Percentiles rank a stretch among this genome's conserved stretches.
Conservation (phyloP, 1,140 invertebrate genomes). For the Magallana angulata region DNA sequence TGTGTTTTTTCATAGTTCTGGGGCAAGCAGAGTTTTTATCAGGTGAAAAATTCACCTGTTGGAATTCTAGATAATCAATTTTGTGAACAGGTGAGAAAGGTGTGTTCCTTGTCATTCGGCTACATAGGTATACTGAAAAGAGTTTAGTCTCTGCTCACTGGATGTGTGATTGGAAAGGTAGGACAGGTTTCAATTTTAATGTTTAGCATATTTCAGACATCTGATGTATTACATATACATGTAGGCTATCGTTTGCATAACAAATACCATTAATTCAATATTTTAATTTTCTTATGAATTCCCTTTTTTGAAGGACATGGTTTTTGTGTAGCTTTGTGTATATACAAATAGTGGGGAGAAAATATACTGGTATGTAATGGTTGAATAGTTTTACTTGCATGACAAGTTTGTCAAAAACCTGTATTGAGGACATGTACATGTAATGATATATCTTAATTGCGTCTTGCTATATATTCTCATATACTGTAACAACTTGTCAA, state of each 20-base stretch:
- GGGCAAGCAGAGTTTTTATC: not conserved
- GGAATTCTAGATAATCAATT: not conserved
- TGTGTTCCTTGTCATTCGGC: not conserved
- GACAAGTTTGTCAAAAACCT: not conserved
- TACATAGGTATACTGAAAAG: not conserved
- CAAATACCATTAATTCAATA: not conserved
- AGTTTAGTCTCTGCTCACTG: slow-evolving; percentile 10
- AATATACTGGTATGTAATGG: not conserved
- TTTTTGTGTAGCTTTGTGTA: not conserved
- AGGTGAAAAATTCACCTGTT: slow-evolving; percentile 21
- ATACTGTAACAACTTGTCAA: too few species aligned
- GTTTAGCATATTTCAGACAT: not conserved
- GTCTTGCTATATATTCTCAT: too few species aligned
- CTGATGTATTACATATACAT: not conserved
- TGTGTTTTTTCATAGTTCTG: not conserved
- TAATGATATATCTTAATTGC: too few species aligned
- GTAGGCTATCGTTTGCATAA: not conserved
- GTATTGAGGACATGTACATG: too few species aligned
- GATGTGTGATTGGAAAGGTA: not conserved
- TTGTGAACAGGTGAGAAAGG: slow-evolving; percentile 1
- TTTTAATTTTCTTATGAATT: not conserved
- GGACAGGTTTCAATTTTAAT: not conserved
- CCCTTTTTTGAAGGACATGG: not conserved
- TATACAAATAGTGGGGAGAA: not conserved
- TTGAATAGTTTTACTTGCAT: not conserved